Base-by-base conservation (phyloP, 2,113 vertebrate species). In the Chrysochloris asiatica region DNA sequence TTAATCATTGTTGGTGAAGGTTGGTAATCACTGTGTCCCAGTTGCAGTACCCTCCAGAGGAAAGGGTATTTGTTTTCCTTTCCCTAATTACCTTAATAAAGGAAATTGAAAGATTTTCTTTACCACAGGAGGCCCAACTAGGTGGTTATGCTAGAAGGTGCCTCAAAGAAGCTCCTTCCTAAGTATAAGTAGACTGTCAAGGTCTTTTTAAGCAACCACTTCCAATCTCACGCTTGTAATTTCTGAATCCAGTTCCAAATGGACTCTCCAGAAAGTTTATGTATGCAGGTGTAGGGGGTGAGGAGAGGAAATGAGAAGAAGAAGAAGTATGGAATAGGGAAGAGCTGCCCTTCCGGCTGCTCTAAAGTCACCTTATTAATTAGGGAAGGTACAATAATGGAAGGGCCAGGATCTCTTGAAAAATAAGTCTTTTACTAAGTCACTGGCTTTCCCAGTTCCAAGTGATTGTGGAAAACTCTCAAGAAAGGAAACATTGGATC, bases 21-120 rank as follows among this genome's bases (percentile, higher is more conserved):
- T 95, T 96, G 95, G 94, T 73, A 95, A 93, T 94, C 91, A 92
- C 88, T 95, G 92, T 92, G 3, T 83, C 95, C 93, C 56, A 72
- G 0, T 76, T 2, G 1, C 41, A 89, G 71, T 90, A 97, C 94
- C 92, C 94, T 91, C 96, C 87, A 97, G 91, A 94, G 92, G 87
- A 95, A 97, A 95, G 24, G 7, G 33, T 43, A 69, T 95, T 95
- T 94, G 17, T 52, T 67, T 87, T 85, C 56, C 56, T 95, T 88
- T 67, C 45, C 88, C 87, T 94, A 95, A 95, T 96, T 92, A 93
- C 88, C 89, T 96, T 97, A 96, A 97, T 81, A 75, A 71, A 97
- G 95, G 90, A 97, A 97, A 97, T 91, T 75, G 83, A 84, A 50
- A 88, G 26, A 80, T 93, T 95, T 96, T 90, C 92, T 94, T 75